Base-by-base conservation (phyloP, 2,797 vertebrate species). In the Macrochelys suwanniensis region DNA sequence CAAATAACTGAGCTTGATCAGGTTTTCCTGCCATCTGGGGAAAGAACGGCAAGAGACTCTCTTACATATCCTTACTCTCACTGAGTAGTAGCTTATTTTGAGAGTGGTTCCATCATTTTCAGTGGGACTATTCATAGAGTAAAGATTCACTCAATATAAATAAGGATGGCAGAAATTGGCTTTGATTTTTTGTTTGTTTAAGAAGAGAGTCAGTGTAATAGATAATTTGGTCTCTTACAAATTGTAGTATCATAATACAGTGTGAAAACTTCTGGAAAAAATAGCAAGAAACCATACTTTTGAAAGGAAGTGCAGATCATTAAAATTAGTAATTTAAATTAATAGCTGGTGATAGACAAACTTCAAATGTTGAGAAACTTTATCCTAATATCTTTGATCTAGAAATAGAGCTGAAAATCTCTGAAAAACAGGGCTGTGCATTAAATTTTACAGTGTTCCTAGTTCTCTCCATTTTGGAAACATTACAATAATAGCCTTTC, bases 351-450 rank as follows among this genome's bases (percentile, higher is more conserved):
- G 61, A 83, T 31, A 85, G 9, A 7, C 45, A 6, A 87, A 79
- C 45, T 57, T 80, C 49, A 53, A 92, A 93, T 82, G 28, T n/a
- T 96, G 95, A n/a, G 6, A 50, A 89, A 79, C 68, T 84, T 68
- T 42, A 88, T 91, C 45, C 94, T 16, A 42, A 88, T 89, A 11
- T 93, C 31, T 95, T 89, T 88, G 85, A 87, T 28, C 21, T 87
- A 82, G 59, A 88, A 57, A 5, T 42, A 56, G 11, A 7, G 17
- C 28, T 94, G 82, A 85, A 90, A 87, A 88, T 89, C 8, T 77
- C 51, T 28, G 83, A 94, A 76, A 82, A 59, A 3, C 47, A 79
- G 50, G 5, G 2, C 81, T 86, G 89, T 80, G 47, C 79, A 59
- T 11, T 25, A 86, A 89, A 95, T 7, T 54, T 17, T 33, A 78